Base-by-base conservation (phyloP, 2,797 vertebrate genomes). In the Poecile montanus region DNA sequence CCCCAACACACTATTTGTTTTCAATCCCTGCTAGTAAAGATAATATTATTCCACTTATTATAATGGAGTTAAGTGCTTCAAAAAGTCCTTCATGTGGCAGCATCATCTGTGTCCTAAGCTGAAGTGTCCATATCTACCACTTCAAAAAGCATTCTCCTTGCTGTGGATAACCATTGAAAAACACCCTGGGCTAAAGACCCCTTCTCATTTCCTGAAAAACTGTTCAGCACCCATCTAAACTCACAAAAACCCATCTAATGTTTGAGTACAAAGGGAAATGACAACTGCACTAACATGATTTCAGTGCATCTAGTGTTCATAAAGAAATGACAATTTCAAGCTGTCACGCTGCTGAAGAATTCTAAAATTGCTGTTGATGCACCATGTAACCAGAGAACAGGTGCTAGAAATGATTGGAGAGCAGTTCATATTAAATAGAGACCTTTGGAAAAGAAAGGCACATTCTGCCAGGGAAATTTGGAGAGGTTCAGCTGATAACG, bases 341-440 rank as follows among this genome's bases (percentile, higher is more conserved):
- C 92, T 97, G 95, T 96, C 93, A 95, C 22, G 50, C 91, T 89
- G 78, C 85, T 85, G 89, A 94, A 68, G 92, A 96, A 91, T 85
- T 71, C 92, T 88, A n/a, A 96, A 96, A 95, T 97, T 95, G 91
- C 91, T 91, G 94, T 77, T 94, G 96, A 96, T 96, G 95, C 65
- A 95, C 94, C 96, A 91, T 96, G 95, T 60, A 96, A 91, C 80
- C 75, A 80, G 84, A 15, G 96, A 97, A 95, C 95, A 97, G 96
- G 95, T 96, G 93, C 92, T 96, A 77, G 93, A 85, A 94, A 74
- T 88, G 93, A 96, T 93, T 95, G 96, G 93, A 93, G 78, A 0
- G 1, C 1, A 21, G 90, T 90, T 96, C 93, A 76, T 45, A 92
- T 80, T 96, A 94, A 95, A 96, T 73, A 95, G 94, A 93, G 95